Conservation (phyloP, 92 coral and sea anemone genomes). For the Epizoanthus ramosus region DNA sequence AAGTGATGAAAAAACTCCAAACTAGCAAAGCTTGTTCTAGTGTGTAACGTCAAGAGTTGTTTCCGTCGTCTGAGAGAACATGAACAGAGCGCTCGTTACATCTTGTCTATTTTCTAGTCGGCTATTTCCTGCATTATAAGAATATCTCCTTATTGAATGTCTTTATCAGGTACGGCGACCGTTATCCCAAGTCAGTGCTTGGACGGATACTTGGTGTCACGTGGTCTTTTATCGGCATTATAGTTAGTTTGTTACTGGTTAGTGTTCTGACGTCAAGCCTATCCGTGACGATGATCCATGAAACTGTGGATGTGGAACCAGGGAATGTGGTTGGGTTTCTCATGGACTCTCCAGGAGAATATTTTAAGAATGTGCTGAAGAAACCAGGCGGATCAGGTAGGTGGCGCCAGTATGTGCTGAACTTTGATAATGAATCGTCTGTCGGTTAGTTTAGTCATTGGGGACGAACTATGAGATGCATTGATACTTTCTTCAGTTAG, state of each 20-base stretch:
- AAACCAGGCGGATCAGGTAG: constrained; percentile 3
- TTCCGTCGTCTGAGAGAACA: too few species aligned
- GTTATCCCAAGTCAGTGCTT: background rate
- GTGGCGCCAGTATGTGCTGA: too few species aligned
- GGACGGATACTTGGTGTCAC: background rate
- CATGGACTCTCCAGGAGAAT: background rate
- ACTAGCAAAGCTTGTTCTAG: too few species aligned
- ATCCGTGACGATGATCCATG: background rate
- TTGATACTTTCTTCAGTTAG: too few species aligned
- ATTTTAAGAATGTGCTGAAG: background rate
- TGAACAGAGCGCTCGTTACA: too few species aligned
- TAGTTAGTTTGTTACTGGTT: background rate
- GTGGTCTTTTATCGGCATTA: background rate
- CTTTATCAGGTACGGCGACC: constrained; percentile 2
- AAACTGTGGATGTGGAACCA: background rate
- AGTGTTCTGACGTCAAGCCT: background rate
- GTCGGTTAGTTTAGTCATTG: too few species aligned
- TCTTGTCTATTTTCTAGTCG: too few species aligned
- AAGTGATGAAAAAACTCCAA: too few species aligned
- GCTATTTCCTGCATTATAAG: too few species aligned
- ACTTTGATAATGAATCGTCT: too few species aligned
- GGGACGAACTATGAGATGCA: too few species aligned
- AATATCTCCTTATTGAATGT: background rate
- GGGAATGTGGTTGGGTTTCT: constrained; percentile 1
- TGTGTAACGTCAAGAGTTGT: too few species aligned